Evolutionary conservation across 2,113 vertebrate species (phyloP), one percentile per base, ranked within the genome.

Genomic region (Ornithorhynchus anatinus): DNA sequence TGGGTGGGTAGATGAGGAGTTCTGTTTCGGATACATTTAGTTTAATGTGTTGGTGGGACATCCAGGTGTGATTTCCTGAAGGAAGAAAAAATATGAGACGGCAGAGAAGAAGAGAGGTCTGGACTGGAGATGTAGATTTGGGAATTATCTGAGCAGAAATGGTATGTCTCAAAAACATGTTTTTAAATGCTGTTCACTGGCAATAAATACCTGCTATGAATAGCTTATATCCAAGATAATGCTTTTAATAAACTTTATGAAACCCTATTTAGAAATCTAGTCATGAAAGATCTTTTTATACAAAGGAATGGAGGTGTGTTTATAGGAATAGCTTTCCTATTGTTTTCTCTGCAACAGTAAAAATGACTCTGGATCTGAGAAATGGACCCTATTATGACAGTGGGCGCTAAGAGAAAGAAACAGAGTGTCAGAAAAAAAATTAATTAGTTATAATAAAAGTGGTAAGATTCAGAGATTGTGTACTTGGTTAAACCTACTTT

Each of bases 391-490:
- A 58, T 76, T 76, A 32, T 69, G 77, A 44, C 71, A 68, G 14
- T 62, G 47, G 51, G 3, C 64, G 52, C 50, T 23, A 57, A 43
- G 50, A 68, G 59, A 72, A 62, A 33, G 58, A 16, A 88, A 79
- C 48, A 13, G 91, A 91, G 90, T 90, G 57, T 76, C 33, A 8
- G 59, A 67, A 40, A 62, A 33, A 56, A 53, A 70, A n/a, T n/a
- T 60, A 72, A 31, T 22, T 59, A 59, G 13, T 7, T 80, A 20
- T 39, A 44, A 43, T 13, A 48, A 59, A 77, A 43, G 33, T 36
- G n/a, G n/a, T 5, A 16, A 7, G 33, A 42, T 9, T 45, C 19
- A 36, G 2, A 23, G 23, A 52, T 61, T 45, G 16, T 62, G 78
- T 63, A 79, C 59, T 45, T 61, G 37, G 50, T n/a, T 44, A 6